Conservation (phyloP, 2,888 invertebrate species). For the Hipparchia sbordonii region DNA sequence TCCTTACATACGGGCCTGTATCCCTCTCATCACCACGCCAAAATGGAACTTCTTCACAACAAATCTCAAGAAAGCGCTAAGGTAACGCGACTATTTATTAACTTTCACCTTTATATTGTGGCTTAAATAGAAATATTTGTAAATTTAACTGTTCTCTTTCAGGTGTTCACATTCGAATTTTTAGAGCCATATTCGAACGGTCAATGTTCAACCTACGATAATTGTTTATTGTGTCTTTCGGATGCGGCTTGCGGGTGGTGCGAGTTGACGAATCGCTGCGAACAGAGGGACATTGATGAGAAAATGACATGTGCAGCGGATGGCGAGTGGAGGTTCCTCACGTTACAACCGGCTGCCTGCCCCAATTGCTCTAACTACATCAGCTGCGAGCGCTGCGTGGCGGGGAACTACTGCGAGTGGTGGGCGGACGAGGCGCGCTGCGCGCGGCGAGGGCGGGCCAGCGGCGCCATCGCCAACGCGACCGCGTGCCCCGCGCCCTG, state of each 20-base stretch:
- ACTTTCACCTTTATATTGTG: not conserved
- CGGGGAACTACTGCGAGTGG: slow-evolving; percentile 94
- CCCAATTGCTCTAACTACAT: slow-evolving; percentile 95
- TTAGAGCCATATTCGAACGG: slow-evolving; percentile 94
- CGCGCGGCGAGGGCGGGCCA: slow-evolving; percentile 88
- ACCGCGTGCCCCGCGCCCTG: slow-evolving; percentile 92
- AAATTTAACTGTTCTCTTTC: slow-evolving; percentile 38
- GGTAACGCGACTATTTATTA: slow-evolving; percentile 55
- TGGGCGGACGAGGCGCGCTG: slow-evolving; percentile 94
- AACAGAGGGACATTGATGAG: slow-evolving; percentile 87
- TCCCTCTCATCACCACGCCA: slow-evolving; percentile 87
- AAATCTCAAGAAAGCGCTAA: slow-evolving; percentile 88
- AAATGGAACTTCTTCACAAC: slow-evolving; percentile 92
- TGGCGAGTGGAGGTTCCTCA: slow-evolving; percentile 90
- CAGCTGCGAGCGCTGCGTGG: slow-evolving; percentile 92
- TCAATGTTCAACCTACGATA: slow-evolving; percentile 88
- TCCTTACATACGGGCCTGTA: slow-evolving; percentile 82
- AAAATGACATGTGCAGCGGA: slow-evolving; percentile 81
- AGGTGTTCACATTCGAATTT: slow-evolving; percentile 93
- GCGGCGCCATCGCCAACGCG: slow-evolving; percentile 85
- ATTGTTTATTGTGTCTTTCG: slow-evolving; percentile 93
- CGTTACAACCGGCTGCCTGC: slow-evolving; percentile 91
- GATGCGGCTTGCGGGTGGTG: slow-evolving; percentile 98
- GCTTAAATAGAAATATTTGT: not conserved
- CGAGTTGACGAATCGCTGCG: slow-evolving; percentile 87